phyloP scores from a whole-genome alignment of 2,113 vertebrate species.

The Cynocephalus volans region DNA sequence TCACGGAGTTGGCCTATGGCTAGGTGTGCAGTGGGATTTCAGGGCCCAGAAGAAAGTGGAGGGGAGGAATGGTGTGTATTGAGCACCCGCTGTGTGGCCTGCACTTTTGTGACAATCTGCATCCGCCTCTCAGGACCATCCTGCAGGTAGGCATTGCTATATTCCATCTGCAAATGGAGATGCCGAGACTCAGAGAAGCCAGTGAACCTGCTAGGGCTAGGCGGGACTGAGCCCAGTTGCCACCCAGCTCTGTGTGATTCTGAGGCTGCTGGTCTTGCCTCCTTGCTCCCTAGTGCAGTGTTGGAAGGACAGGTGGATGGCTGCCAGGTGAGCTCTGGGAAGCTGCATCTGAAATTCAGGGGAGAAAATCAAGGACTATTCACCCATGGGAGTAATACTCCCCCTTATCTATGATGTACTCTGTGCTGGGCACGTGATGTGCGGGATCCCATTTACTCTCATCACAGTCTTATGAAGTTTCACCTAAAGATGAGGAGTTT shows the following conservation, averaged over 20 bases:
- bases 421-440: background rate
- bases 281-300: background rate
- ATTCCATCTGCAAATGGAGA: background rate
- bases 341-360: background rate
- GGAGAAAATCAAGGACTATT: background rate
- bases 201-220: rapidly evolving
- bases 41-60: background rate
- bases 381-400: rapidly evolving
- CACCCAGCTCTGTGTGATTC: too few relatives aligned
- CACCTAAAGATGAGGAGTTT: background rate
- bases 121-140: background rate
- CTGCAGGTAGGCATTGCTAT: background rate
- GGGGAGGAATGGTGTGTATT: background rate
- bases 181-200: background rate
- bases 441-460: background rate
- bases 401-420: too few relatives aligned
- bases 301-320: background rate
- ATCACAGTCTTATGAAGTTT: background rate
- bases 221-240: background rate
- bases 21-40: background rate
- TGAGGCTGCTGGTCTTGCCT: background rate
- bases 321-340: background rate
- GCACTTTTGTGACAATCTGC: background rate
- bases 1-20: background rate
- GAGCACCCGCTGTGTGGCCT: background rate